Conservation (phyloP, 2,888 invertebrate genomes). For the Dioctria rufipes region DNA sequence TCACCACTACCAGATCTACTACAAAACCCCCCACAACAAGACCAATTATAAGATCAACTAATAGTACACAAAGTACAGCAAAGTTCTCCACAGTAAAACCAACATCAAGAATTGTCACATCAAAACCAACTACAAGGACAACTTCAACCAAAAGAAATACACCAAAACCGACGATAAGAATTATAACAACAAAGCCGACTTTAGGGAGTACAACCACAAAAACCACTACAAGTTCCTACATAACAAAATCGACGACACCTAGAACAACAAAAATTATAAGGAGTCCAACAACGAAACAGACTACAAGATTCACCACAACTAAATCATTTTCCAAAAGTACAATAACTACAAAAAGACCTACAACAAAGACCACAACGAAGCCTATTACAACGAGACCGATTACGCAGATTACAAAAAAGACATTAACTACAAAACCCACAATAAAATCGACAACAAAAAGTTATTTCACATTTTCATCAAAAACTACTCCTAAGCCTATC, state of each 20-base stretch:
- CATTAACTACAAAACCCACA: conserved; percentile 9
- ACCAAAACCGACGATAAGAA: conserved; percentile 51
- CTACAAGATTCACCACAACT: conserved; percentile 3
- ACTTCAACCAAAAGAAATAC: conserved; percentile 35
- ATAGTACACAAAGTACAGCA: not conserved
- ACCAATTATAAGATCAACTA: too few species aligned
- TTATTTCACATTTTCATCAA: not conserved
- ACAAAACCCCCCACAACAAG: conserved; percentile 15
- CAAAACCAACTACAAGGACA: conserved; percentile 50
- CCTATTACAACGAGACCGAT: conserved; percentile 60
- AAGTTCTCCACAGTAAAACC: not conserved
- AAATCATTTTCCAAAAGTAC: too few species aligned
- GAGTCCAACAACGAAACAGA: not conserved
- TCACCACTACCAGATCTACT: not conserved
- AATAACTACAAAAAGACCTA: conserved; percentile 23
- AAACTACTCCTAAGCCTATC: not conserved
- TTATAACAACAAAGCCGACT: conserved; percentile 37
- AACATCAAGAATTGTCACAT: conserved; percentile 23
- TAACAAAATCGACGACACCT: not conserved
- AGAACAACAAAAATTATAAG: conserved; percentile 60
- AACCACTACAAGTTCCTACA: conserved; percentile 46
- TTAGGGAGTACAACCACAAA: conserved; percentile 44
- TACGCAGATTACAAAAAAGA: conserved; percentile 12
- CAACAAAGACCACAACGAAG: conserved; percentile 27
- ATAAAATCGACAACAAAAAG: conserved; percentile 36